Conservation (phyloP, 2,888 invertebrate species). For the Rhopalosiphum nymphaeae region DNA sequence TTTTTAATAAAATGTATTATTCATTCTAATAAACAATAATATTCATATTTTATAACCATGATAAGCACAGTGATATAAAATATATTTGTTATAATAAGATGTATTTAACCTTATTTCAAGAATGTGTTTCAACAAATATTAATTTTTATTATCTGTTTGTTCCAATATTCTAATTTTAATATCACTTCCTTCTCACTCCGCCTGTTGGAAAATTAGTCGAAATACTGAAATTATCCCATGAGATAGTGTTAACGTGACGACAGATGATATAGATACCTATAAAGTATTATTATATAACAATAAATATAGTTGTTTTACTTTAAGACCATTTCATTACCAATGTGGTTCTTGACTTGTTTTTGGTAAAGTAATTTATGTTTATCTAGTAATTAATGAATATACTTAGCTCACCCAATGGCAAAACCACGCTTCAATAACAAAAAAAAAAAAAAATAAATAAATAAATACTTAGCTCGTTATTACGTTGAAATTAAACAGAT, state of each 20-base stretch:
- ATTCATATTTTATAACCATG: neutral
- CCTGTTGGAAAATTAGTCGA: neutral
- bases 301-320: neutral
- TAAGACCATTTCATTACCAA: neutral
- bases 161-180: neutral
- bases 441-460: neutral
- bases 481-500: constrained; percentile 7
- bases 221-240: neutral
- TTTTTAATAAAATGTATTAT: constrained; percentile 19
- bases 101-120: neutral
- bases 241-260: neutral
- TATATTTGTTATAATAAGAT: neutral
- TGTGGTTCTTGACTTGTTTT: neutral
- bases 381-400: neutral
- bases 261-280: neutral
- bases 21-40: neutral
- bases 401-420: neutral
- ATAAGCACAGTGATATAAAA: neutral
- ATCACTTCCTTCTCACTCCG: neutral
- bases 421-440: neutral
- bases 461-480: neutral
- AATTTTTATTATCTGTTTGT: neutral
- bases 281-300: neutral
- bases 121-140: neutral
- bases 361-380: neutral